Base-by-base conservation (phyloP, 1,140 invertebrate genomes). In the Lycorma delicatula region DNA sequence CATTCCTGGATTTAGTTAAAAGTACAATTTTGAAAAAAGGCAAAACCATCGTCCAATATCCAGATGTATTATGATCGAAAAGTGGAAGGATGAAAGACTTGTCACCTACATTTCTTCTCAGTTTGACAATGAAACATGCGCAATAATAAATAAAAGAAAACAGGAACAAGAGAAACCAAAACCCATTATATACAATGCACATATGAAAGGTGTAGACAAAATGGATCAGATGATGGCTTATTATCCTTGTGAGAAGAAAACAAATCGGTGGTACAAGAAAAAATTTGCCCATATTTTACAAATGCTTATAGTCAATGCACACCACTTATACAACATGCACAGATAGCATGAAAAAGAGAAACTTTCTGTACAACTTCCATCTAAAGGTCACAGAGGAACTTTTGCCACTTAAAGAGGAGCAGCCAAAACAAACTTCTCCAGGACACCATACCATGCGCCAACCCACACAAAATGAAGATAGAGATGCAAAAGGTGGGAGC, bases 191-290 rank as follows among this genome's bases (percentile, higher is more conserved):
- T 59, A 59, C 31, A 59, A 59, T 16, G 44, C 50, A 31, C 44
- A 59, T 51, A 69, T 69, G 68, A 64, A 62, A 1, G 68, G 66
- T 3, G 63, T 68, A 34, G 68, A 69, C 58, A 44, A 63, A 9
- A n/a, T 48, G 16, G 67, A 68, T 23, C 66, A 69, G 61, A 67
- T 69, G 60, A 44, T 67, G 3, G 46, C 59, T 22, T 68, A 66
- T 56, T 69, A 69, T 20, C n/a, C n/a, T n/a, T 57, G 60, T 12
- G 60, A 62, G 16, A 31, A 60, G n/a, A 68, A 69, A 59, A 67
- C 64, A 0, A 62, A 68, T 9, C 34, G 66, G 6, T 69, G 68
- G 64, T 67, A 69, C 31, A 67, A 68, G 63, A 70, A 69, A 52
- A 61, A 68, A 58, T 20, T 20, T 31, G 41, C 41, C 26, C 56